phyloP scores from a whole-genome alignment of 2,888 invertebrate genomes.

The Eilema caniola region DNA sequence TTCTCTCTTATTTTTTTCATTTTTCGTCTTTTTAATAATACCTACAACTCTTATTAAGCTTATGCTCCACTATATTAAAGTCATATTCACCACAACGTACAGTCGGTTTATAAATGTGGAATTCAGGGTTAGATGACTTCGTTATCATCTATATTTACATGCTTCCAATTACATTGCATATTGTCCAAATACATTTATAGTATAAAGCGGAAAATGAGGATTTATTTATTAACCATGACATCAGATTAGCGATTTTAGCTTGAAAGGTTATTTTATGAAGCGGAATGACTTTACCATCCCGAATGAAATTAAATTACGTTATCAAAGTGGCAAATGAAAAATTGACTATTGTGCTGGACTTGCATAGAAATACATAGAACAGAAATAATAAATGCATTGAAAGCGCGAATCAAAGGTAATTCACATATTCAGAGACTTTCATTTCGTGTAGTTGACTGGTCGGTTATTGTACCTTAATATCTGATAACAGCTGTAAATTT shows the following conservation, averaged over 20 bases:
- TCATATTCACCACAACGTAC: too few species aligned
- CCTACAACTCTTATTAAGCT: too few species aligned
- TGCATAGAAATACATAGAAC: not conserved
- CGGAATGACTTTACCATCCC: not conserved
- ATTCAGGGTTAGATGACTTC: too few species aligned
- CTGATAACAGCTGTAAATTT: not conserved
- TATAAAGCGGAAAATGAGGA: not conserved
- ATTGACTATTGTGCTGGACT: not conserved
- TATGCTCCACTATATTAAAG: too few species aligned
- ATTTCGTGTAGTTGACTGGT: slow-evolving; percentile 13
- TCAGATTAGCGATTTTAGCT: too few species aligned
- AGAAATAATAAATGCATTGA: not conserved
- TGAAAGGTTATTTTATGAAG: not conserved
- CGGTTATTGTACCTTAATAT: slow-evolving; percentile 18
- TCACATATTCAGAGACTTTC: slow-evolving; percentile 7
- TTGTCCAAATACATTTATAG: too few species aligned
- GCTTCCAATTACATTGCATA: too few species aligned
- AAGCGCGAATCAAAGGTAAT: not conserved
- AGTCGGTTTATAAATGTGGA: too few species aligned
- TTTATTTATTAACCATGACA: not conserved
- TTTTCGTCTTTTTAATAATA: too few species aligned
- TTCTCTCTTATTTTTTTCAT: too few species aligned
- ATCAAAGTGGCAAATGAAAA: not conserved
- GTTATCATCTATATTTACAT: too few species aligned
- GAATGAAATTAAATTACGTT: not conserved